These are phyloP conservation scores for Sternotherus odoratus DNA, from an alignment of 2,797 vertebrate species.

Conservation along the genomic window DNA sequence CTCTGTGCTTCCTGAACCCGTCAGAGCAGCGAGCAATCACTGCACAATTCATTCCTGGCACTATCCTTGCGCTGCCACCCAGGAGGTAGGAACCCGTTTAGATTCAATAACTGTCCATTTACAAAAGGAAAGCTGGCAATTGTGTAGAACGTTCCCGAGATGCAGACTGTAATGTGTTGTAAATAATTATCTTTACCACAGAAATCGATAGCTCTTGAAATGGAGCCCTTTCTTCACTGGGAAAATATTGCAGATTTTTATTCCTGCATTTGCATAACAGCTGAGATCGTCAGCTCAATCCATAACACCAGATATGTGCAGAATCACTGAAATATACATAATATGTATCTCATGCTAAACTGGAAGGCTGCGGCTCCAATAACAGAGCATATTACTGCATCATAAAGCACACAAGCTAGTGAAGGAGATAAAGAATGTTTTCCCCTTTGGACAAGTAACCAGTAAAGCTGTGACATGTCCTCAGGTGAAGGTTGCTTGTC, in stretches of 20 bases:
- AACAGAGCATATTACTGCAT: constrained; percentile 21
- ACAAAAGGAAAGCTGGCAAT: not conserved
- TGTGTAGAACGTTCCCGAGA: accelerated
- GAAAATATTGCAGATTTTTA: not conserved
- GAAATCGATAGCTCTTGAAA: accelerated
- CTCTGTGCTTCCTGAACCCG: not conserved
- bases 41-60: not conserved
- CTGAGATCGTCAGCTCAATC: accelerated
- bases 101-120: accelerated
- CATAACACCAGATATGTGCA: accelerated
- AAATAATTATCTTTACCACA: not conserved
- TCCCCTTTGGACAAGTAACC: constrained; percentile 73
- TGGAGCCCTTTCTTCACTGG: accelerated
- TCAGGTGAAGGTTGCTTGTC: constrained; percentile 78
- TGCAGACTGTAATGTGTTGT: accelerated
- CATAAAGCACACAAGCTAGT: constrained; percentile 30
- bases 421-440: constrained; percentile 63
- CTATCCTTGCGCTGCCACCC: not conserved
- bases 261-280: not conserved
- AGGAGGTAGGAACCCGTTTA: not conserved
- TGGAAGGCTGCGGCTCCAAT: constrained; percentile 1
- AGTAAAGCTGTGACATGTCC: constrained; percentile 72
- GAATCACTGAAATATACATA: accelerated
- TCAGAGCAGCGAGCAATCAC: not conserved
- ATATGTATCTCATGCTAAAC: accelerated